Evolutionary conservation across 1,140 invertebrate genomes (phyloP).

Genomic region (Megalopta genalis): DNA sequence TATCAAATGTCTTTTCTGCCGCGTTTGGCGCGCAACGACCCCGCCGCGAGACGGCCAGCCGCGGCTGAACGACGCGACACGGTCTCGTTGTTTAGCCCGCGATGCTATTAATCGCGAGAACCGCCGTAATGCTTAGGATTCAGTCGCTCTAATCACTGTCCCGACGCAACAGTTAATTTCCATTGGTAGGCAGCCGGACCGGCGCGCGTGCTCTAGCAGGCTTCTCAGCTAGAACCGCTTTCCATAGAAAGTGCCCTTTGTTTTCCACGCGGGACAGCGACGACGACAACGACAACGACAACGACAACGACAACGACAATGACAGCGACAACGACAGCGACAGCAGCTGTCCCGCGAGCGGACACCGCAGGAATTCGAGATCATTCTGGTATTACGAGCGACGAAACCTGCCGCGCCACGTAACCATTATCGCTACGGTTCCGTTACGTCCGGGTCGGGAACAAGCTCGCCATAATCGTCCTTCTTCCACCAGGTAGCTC

Average conservation of each 20-base stretch:
- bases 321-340: no score
- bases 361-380: slow-evolving; percentile 22
- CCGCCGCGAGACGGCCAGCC: no score
- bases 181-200: background rate
- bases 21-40: no score
- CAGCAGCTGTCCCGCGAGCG: slow-evolving; percentile 1
- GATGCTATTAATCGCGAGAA: background rate
- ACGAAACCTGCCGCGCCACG: slow-evolving; percentile 36
- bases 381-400: slow-evolving; percentile 28
- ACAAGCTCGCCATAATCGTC: no score
- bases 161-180: slow-evolving; percentile 21
- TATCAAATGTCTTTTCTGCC: no score
- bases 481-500: no score
- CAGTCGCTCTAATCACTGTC: slow-evolving; percentile 9
- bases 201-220: background rate
- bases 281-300: no score
- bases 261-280: slow-evolving; percentile 22
- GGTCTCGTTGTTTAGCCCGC: background rate
- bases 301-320: no score
- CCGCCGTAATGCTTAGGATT: slow-evolving; percentile 17
- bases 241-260: slow-evolving; percentile 51
- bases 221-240: slow-evolving; percentile 28
- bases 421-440: slow-evolving; percentile 15
- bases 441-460: slow-evolving; percentile 36
- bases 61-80: background rate